Base-by-base conservation (phyloP, 2,888 invertebrate species). In the Eristalinus aeneus region DNA sequence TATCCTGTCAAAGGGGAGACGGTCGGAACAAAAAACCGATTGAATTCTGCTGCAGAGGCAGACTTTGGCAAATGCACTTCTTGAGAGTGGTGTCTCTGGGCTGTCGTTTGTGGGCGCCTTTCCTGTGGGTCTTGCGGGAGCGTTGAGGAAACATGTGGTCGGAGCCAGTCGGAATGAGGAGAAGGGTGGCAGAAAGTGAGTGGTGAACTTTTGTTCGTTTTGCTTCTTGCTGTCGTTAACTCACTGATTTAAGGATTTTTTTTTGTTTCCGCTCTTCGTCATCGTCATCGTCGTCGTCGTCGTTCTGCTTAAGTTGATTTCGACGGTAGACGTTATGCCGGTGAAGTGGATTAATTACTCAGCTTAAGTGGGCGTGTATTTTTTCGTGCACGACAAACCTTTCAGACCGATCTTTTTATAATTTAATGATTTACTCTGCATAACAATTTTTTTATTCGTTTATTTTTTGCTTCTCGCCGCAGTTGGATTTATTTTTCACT, bases 281-380 rank as follows among this genome's bases (percentile, higher is more conserved):
- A 23, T 56, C 39, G 39, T 56, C 23, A 16, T 8, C 16, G 63
- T 76, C 79, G 56, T 56, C 39, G 39, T 56, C 23, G 67, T 76
- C 67, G 72, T 75, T 72, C 22, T 63, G 68, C 53, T 39, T 34
- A 72, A 73, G 73, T 69, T 73, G 77, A 69, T 77, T 76, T 72
- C 64, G 76, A 72, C 60, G 58, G 77, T 73, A 73, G 81, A 78
- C 81, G 73, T 71, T 68, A 81, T 86, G 63, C 64, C 67, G 65
- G 77, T 82, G 77, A 81, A 86, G 86, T 86, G 86, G 86, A 86
- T 81, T 86, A 86, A 86, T 86, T 86, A 81, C 86, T 86, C 77
- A 82, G 86, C 81, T 86, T 77, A 86, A 86, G 86, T 72, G 86
- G 77, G 86, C 86, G 86, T 86, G 74, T 69, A 86, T 71, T 75